A percentile compares a stretch with the other conserved stretches of the same genome.
These are phyloP conservation scores for Pluvianellus socialis DNA, from an alignment of 2,113 vertebrate species.

Conservation along the genomic window DNA sequence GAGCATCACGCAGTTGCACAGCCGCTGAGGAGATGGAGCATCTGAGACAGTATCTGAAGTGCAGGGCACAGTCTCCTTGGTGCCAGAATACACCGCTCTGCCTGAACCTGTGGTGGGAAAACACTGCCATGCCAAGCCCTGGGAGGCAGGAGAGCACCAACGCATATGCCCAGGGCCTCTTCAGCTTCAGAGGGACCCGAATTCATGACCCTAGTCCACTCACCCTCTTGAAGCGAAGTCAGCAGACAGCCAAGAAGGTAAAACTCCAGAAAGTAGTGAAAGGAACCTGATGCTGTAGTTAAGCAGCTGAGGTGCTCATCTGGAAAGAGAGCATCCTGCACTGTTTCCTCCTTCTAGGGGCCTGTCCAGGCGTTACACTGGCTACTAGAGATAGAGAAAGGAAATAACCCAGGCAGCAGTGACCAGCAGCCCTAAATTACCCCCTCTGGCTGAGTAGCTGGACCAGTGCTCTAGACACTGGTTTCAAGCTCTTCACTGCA, in stretches of 20 bases:
- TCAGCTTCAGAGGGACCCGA: rapidly evolving
- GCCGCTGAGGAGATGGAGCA: background rate
- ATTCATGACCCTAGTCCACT: background rate
- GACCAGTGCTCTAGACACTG: background rate
- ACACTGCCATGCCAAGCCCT: background rate
- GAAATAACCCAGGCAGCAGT: background rate
- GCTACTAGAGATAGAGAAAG: background rate
- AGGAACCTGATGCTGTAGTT: background rate
- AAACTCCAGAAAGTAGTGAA: background rate
- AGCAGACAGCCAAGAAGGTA: background rate
- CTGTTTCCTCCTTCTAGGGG: background rate
- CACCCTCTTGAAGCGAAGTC: background rate
- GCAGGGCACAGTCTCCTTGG: background rate
- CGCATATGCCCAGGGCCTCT: rapidly evolving
- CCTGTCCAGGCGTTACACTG: background rate
- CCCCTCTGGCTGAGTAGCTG: background rate
- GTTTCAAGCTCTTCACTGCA: background rate
- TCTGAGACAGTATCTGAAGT: background rate
- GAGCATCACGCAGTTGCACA: background rate
- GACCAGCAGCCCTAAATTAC: background rate
- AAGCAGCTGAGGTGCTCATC: background rate
- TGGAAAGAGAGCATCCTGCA: background rate
- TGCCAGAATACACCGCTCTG: background rate
- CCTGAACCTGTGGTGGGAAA: background rate
- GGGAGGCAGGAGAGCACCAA: background rate